Evolutionary conservation across 2,113 vertebrate species (phyloP).

Genomic region (Atrichornis clamosus): DNA sequence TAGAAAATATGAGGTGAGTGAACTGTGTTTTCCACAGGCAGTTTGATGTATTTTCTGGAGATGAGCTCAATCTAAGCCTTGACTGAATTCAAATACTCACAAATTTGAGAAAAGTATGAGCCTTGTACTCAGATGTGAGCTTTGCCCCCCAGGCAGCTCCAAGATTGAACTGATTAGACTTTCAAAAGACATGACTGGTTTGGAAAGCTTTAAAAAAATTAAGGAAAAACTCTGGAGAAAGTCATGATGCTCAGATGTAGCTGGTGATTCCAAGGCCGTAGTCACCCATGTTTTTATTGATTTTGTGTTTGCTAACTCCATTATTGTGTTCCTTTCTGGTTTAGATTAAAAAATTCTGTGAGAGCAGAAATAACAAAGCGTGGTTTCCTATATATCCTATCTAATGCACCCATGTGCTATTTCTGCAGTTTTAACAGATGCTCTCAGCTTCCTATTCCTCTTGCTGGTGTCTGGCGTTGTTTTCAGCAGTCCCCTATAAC

Average conservation of each 20-base stretch:
- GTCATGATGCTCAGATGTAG: background rate
- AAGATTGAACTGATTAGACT: conserved; percentile 35
- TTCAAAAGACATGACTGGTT: conserved; percentile 13
- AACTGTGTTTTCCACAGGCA: conserved; percentile 18
- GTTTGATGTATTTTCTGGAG: conserved; percentile 38
- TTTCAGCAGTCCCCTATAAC: background rate
- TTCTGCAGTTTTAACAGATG: background rate
- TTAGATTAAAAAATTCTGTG: background rate
- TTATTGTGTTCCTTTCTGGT: background rate
- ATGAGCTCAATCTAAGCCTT: conserved; percentile 37
- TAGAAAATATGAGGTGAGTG: conserved; percentile 11
- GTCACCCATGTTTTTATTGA: conserved; percentile 26
- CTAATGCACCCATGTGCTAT: background rate
- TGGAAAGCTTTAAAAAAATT: background rate
- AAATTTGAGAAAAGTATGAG: conserved; percentile 59
- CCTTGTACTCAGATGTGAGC: conserved; percentile 59
- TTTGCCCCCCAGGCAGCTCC: conserved; percentile 31
- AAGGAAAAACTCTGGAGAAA: conserved; percentile 21
- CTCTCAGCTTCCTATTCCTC: background rate
- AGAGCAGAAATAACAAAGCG: background rate
- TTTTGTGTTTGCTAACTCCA: conserved; percentile 4
- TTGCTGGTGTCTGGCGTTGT: background rate
- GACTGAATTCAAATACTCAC: conserved; percentile 28
- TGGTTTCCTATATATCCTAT: background rate
- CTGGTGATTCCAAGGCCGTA: background rate